phyloP scores from a whole-genome alignment of 2,797 vertebrate genomes.

The Artibeus lituratus region DNA sequence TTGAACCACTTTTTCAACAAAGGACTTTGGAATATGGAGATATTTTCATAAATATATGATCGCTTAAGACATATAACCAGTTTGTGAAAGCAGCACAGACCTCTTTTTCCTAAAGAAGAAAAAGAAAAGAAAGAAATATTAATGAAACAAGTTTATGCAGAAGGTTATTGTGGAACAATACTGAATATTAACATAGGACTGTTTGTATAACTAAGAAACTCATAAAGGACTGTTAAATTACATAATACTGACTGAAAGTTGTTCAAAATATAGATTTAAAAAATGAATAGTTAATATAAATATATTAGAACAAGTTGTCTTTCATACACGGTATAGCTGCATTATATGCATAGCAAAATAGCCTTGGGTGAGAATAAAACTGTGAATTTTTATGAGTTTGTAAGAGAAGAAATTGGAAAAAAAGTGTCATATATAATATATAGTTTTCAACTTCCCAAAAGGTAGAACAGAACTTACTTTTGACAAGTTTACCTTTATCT shows the following conservation, averaged over 20 bases:
- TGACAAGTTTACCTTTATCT: neutral
- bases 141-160: neutral
- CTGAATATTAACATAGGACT: neutral
- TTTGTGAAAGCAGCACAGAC: neutral
- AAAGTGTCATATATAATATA: neutral
- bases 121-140: neutral
- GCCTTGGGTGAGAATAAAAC: neutral
- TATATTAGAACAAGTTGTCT: neutral
- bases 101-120: neutral
- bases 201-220: neutral
- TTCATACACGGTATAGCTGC: neutral
- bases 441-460: neutral
- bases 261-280: neutral
- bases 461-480: neutral
- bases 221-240: neutral
- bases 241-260: neutral
- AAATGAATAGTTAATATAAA: neutral
- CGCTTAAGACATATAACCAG: neutral
- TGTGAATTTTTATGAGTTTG: neutral
- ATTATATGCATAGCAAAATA: neutral
- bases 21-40: neutral
- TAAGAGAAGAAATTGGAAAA: neutral
- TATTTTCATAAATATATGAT: neutral
- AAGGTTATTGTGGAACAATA: neutral
- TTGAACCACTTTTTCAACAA: neutral